phyloP scores from a whole-genome alignment of 2,888 invertebrate genomes.

The Nebria brevicollis region DNA sequence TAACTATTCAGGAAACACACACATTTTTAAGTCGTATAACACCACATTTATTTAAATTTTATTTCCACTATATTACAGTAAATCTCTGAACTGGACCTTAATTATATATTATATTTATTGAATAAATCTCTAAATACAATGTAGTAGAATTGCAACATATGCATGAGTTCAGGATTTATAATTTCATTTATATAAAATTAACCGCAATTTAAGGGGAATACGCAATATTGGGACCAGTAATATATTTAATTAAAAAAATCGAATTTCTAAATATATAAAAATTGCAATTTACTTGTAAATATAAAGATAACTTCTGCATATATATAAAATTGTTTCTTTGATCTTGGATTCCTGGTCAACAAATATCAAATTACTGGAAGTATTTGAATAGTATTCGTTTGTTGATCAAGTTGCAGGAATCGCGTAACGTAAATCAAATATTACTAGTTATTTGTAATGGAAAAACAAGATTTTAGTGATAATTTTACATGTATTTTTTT shows the following conservation, averaged over 20 bases:
- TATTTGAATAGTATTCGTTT: no score
- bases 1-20: neutral
- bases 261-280: neutral
- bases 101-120: neutral
- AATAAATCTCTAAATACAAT: neutral
- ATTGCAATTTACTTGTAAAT: neutral
- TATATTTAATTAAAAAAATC: no score
- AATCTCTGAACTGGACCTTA: neutral
- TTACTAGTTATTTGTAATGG: no score
- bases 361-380: no score
- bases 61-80: neutral
- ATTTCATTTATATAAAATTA: neutral
- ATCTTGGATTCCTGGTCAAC: no score
- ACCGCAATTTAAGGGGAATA: neutral
- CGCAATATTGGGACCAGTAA: neutral
- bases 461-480: no score
- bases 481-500: conserved; percentile 1
- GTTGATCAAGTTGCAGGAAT: no score
- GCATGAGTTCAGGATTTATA: neutral
- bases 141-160: neutral
- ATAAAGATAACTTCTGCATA: no score
- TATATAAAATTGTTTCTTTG: no score
- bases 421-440: no score
- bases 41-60: neutral
- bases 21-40: neutral